phyloP scores from a whole-genome alignment of 2,888 invertebrate species.

The Plusia festucae region DNA sequence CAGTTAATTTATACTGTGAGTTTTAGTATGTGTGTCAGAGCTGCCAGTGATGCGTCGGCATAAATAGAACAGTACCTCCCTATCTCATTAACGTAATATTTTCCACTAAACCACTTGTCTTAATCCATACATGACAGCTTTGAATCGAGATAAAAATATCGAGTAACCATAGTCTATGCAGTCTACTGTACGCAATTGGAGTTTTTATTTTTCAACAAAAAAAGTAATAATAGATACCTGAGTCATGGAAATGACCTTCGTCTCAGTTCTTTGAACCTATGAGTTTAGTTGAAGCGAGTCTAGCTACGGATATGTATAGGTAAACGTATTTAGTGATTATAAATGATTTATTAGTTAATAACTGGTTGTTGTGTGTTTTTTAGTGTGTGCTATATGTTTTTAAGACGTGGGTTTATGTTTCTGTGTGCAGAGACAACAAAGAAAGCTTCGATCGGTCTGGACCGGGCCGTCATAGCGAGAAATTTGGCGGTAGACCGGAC shows the following conservation, averaged over 20 bases:
- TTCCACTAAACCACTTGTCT: constrained; percentile 20
- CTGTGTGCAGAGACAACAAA: constrained; percentile 75
- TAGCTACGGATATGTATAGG: constrained; percentile 78
- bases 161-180: constrained; percentile 45
- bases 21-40: constrained; percentile 1
- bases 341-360: constrained; percentile 43
- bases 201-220: constrained; percentile 74
- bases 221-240: constrained; percentile 77
- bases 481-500: constrained; percentile 75
- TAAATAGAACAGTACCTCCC: constrained; percentile 5
- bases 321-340: constrained; percentile 56
- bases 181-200: constrained; percentile 54
- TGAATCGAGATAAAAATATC: constrained; percentile 49
- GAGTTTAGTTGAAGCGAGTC: constrained; percentile 59
- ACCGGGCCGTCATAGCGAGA: constrained; percentile 81
- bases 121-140: constrained; percentile 32
- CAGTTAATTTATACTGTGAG: background rate
- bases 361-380: constrained; percentile 34
- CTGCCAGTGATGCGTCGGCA: background rate
- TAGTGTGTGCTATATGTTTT: constrained; percentile 39
- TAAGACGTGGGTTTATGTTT: constrained; percentile 48
- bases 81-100: constrained; percentile 20
- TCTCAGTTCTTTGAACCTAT: constrained; percentile 81
- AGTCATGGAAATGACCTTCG: constrained; percentile 82
- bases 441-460: constrained; percentile 81